Percentiles rank a stretch among this genome's conserved stretches.
phyloP scores from a whole-genome alignment of 2,888 invertebrate genomes.

The Autographa gamma region DNA sequence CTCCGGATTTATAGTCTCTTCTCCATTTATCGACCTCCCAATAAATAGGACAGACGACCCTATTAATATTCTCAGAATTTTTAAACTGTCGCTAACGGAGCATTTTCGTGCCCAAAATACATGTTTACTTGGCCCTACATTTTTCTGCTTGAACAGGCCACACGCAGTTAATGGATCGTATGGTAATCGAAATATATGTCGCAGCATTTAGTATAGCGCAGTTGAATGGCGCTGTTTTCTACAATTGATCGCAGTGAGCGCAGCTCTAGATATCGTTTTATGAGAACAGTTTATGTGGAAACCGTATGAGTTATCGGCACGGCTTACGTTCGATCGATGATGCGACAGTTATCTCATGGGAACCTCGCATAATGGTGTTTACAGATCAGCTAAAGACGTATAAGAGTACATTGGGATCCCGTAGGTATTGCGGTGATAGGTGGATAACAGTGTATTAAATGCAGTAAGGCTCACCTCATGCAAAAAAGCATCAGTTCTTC shows the following conservation, averaged over 20 bases:
- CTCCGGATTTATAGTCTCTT: background rate
- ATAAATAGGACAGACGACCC: background rate
- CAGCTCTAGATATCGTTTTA: constrained; percentile 26
- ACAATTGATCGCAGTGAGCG: constrained; percentile 22
- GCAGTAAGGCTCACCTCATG: background rate
- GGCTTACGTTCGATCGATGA: constrained; percentile 39
- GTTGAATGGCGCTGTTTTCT: constrained; percentile 3
- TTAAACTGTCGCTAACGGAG: background rate
- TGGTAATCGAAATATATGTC: constrained; percentile 1
- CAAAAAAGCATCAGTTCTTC: background rate
- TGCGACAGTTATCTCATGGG: constrained; percentile 51
- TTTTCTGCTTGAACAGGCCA: constrained; percentile 3
- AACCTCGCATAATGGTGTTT: constrained; percentile 40
- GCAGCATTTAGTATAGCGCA: constrained; percentile 1
- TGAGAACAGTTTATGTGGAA: constrained; percentile 50
- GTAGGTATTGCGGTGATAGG: constrained; percentile 4
- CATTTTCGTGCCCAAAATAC: constrained; percentile 1
- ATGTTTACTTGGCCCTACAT: constrained; percentile 4
- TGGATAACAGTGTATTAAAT: constrained; percentile 15
- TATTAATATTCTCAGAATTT: background rate
- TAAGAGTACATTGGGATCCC: constrained; percentile 7
- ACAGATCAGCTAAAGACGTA: constrained; percentile 20
- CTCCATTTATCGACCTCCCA: background rate
- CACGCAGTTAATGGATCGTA: background rate
- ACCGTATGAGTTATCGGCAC: constrained; percentile 42